Base-by-base conservation (phyloP, 1,140 invertebrate genomes). In the Zaprionus taronus region DNA sequence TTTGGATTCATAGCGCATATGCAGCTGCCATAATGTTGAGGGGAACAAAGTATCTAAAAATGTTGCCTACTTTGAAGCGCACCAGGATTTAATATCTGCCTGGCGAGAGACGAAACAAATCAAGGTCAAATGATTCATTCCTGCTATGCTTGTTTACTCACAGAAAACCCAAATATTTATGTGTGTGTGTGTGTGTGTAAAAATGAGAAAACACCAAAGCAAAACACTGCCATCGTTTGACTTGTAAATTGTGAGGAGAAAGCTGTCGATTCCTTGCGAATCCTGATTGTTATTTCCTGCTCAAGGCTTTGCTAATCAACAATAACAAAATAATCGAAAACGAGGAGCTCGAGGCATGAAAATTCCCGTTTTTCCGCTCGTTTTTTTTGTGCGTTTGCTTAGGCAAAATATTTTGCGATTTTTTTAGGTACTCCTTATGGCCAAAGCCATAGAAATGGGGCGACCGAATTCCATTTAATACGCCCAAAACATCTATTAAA, bases 301-400 rank as follows among this genome's bases (percentile, higher is more conserved):
- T 60, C 68, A 64, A 34, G 26, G 41, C 44, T 15, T 57, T 41
- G 61, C 68, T 64, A 75, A 75, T 75, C 72, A 75, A 71, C 53
- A 75, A 75, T 64, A 75, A 71, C 60, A 71, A 75, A 71, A 75
- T 64, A 70, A 70, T 75, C 67, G 28, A 71, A 64, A 63, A 56
- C 53, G 20, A 12, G 60, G 55, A 38, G 26, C 28, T 28, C 20
- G 12, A 31, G 51, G 53, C 71, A 61, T 56, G 20, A 61, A 69
- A 34, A 62, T 36, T 38, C 28, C n/a, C 34, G 49, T 64, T 20
- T 0, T 7, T n/a, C 2, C n/a, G n/a, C n/a, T 47, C 31, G 15
- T 26, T 36, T 58, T 20, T 44, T 26, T 5, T 51, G 44, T 5
- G 14, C 1, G 5, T 56, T 26, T 56, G 53, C 53, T 51, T 51